A percentile compares a stretch with the other conserved stretches of the same genome.
Evolutionary conservation across 1,140 invertebrate species (phyloP).

Genomic region (Drosophila oshimai): DNA sequence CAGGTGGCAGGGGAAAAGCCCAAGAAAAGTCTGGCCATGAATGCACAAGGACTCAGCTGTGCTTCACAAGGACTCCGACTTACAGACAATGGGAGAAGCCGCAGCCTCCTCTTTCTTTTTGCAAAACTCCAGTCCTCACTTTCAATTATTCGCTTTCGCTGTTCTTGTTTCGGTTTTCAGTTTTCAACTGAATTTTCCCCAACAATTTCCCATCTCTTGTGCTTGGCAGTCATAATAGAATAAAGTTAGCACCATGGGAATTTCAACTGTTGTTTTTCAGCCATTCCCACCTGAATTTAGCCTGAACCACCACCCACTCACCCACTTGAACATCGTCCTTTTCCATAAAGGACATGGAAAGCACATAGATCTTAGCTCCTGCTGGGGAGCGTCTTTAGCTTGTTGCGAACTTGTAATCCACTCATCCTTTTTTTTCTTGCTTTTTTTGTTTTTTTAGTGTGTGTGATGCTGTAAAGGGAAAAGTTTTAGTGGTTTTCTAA

Average conservation of each 20-base stretch:
- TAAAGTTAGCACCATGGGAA: conserved; percentile 76
- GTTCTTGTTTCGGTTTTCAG: conserved; percentile 21
- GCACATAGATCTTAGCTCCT: conserved; percentile 58
- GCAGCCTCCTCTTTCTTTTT: conserved; percentile 16
- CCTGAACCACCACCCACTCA: too few species aligned
- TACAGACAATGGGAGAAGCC: conserved; percentile 55
- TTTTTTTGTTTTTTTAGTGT: background rate
- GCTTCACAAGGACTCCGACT: background rate
- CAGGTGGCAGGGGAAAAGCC: background rate
- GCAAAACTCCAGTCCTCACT: conserved; percentile 20
- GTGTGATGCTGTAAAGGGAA: background rate
- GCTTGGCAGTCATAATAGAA: conserved; percentile 69
- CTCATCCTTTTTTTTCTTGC: background rate
- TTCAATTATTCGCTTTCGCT: conserved; percentile 65
- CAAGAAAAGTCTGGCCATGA: background rate
- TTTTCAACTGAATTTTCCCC: background rate
- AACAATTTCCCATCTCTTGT: conserved; percentile 7
- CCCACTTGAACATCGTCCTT: background rate
- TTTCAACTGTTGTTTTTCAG: conserved; percentile 73
- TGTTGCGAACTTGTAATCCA: conserved; percentile 73
- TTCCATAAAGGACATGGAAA: conserved; percentile 27
- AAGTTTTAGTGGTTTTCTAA: background rate
- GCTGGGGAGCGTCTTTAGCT: conserved; percentile 40
- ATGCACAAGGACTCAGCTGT: conserved; percentile 22
- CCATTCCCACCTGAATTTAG: conserved; percentile 41